phyloP scores from a whole-genome alignment of 2,888 invertebrate genomes.

The Macaria liturata region DNA sequence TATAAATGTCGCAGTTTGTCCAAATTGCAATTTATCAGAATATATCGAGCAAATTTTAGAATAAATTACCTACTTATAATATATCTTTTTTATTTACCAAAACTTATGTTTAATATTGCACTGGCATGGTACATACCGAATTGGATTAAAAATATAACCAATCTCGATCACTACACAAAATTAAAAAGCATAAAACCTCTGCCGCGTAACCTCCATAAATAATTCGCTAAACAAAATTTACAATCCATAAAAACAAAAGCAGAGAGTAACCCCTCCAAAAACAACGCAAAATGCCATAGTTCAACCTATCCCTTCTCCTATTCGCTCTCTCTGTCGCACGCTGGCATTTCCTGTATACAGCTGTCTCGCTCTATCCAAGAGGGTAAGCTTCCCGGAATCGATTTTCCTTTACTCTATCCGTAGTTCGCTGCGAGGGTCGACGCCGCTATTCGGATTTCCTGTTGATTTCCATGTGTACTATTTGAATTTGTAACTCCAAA shows the following conservation, averaged over 20 bases:
- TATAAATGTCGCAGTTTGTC: no score
- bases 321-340: slow-evolving; percentile 27
- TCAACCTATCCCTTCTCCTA: slow-evolving; percentile 26
- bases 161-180: no score
- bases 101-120: no score
- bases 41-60: no score
- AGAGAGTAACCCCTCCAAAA: slow-evolving; percentile 30
- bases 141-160: no score
- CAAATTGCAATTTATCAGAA: no score
- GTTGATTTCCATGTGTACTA: slow-evolving; percentile 23
- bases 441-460: slow-evolving; percentile 18
- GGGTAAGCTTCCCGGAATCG: slow-evolving; percentile 18
- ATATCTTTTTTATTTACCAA: no score
- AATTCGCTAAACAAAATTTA: no score
- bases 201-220: no score
- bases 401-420: slow-evolving; percentile 21
- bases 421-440: slow-evolving; percentile 7
- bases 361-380: slow-evolving; percentile 11
- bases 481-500: slow-evolving; percentile 4
- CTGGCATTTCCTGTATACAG: slow-evolving; percentile 14
- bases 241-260: slow-evolving; percentile 11
- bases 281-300: slow-evolving; percentile 32
- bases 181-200: no score
- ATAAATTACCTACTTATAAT: no score
- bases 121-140: no score